Evolutionary conservation across 2,888 invertebrate species (phyloP), one percentile per base, ranked within the genome.

Genomic region (Oegoconia quadripuncta): DNA sequence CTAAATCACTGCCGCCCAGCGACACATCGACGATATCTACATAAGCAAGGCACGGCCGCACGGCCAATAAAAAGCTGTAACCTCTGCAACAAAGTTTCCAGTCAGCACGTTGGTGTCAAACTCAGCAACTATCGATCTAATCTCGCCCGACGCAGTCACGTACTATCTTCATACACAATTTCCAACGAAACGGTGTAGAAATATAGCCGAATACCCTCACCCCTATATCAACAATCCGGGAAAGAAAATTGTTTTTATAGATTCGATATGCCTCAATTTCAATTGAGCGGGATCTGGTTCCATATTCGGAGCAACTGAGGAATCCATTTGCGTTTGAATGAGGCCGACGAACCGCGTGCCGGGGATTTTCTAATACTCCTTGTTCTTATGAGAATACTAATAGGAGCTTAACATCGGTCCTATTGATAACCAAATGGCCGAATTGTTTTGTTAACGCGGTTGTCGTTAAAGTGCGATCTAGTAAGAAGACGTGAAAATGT

Each of bases 241-340:
- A 64, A 71, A 66, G 74, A 74, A 81, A 83, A 81, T 81, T 79
- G 83, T 84, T 83, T 82, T 82, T 77, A 80, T 79, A 72, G 75
- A 82, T 81, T 74, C 76, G 74, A 79, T 81, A 79, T 80, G 79
- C 78, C 74, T 76, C 80, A 73, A 76, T 83, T 82, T 81, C 80
- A 75, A 82, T 74, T 72, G 74, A 61, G 53, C 61, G 56, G 68
- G 69, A 70, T 74, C 70, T 71, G 68, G 68, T 67, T 65, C 74
- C 70, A 74, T 77, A 73, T 75, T 75, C 68, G 51, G 60, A 46
- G 54, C 52, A 55, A 58, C 52, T 57, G 51, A 50, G 54, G 62
- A 75, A 75, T 78, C 79, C 73, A 80, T 80, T 79, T 80, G 70
- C 66, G 55, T 75, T 61, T 65, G 63, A 74, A 77, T 71, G 66